Conservation (phyloP, 2,797 vertebrate species). For the Tangara arthus region DNA sequence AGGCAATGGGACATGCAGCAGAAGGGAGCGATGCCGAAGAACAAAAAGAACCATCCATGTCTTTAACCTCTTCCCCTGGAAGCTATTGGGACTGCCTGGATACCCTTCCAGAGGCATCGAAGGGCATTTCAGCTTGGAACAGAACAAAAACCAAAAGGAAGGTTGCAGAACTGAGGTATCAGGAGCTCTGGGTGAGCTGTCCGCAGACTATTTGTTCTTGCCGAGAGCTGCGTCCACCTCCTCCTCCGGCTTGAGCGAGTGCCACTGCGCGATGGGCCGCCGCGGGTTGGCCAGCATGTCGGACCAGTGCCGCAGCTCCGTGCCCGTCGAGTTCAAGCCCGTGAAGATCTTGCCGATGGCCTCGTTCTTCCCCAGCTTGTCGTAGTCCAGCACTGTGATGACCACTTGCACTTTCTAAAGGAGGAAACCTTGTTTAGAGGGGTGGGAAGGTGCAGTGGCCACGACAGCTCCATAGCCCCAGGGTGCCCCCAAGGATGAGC, state of each 20-base stretch:
- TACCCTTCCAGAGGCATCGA: constrained; percentile 56
- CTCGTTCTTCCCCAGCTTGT: constrained; percentile 98
- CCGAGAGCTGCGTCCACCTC: constrained; percentile 92
- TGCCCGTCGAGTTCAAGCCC: constrained; percentile 88
- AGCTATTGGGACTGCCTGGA: constrained; percentile 54
- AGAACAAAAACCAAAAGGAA: constrained; percentile 8
- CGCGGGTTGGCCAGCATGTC: constrained; percentile 98
- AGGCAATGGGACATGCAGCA: constrained; percentile 56
- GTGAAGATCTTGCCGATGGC: constrained; percentile 97
- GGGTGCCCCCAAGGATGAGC: background rate
- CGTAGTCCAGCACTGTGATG: constrained; percentile 96
- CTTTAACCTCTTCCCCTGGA: constrained; percentile 55
- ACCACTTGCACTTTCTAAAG: constrained; percentile 93
- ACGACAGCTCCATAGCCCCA: rapidly evolving
- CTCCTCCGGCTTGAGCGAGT: constrained; percentile 95
- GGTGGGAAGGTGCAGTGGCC: rapidly evolving
- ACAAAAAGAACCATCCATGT: constrained; percentile 55
- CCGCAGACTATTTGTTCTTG: constrained; percentile 87
- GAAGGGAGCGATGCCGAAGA: constrained; percentile 26
- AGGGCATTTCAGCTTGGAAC: constrained; percentile 59
- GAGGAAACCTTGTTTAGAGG: background rate
- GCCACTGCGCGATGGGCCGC: constrained; percentile 97
- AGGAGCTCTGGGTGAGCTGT: constrained; percentile 69
- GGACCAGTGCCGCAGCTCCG: constrained; percentile 95
- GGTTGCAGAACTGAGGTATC: constrained; percentile 76